Conservation (phyloP, 1,140 invertebrate genomes). For the Centruroides vittatus region DNA sequence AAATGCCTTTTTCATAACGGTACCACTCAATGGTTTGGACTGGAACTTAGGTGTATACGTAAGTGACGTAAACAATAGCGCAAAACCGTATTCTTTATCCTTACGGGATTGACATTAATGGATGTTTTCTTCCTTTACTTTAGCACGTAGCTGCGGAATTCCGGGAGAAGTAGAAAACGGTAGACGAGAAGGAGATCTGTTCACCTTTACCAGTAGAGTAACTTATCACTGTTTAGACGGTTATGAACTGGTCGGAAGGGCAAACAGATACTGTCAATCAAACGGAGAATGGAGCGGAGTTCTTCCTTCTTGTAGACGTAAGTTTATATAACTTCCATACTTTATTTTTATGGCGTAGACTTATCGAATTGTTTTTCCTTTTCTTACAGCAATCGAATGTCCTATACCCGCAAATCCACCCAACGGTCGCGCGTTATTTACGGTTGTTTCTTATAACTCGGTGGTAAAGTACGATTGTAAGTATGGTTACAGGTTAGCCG, state of each 20-base stretch:
- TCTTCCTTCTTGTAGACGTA: slow-evolving; percentile 28
- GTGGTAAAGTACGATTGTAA: slow-evolving; percentile 85
- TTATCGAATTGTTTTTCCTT: background rate
- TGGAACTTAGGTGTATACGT: slow-evolving; percentile 89
- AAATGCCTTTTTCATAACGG: slow-evolving; percentile 83
- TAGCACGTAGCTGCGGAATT: slow-evolving; percentile 61
- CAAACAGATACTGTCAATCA: slow-evolving; percentile 66
- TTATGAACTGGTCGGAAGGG: slow-evolving; percentile 73
- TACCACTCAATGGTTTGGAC: slow-evolving; percentile 75
- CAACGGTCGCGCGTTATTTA: slow-evolving; percentile 79
- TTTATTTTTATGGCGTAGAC: background rate
- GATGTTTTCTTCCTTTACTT: background rate
- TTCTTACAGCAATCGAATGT: slow-evolving; percentile 67
- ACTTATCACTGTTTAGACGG: slow-evolving; percentile 85
- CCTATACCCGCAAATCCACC: slow-evolving; percentile 65
- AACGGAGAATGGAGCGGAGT: slow-evolving; percentile 55
- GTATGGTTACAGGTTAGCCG: slow-evolving; percentile 73
- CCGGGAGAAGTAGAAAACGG: slow-evolving; percentile 82
- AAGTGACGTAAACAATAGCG: slow-evolving; percentile 32
- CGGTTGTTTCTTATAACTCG: slow-evolving; percentile 80
- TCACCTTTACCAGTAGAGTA: slow-evolving; percentile 79
- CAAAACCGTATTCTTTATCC: too few species aligned
- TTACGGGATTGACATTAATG: too few species aligned
- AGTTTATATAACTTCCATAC: slow-evolving; percentile 14
- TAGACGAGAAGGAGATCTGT: slow-evolving; percentile 77